Conservation (phyloP, 1,140 invertebrate species). For the Zaprionus camerounensis region DNA sequence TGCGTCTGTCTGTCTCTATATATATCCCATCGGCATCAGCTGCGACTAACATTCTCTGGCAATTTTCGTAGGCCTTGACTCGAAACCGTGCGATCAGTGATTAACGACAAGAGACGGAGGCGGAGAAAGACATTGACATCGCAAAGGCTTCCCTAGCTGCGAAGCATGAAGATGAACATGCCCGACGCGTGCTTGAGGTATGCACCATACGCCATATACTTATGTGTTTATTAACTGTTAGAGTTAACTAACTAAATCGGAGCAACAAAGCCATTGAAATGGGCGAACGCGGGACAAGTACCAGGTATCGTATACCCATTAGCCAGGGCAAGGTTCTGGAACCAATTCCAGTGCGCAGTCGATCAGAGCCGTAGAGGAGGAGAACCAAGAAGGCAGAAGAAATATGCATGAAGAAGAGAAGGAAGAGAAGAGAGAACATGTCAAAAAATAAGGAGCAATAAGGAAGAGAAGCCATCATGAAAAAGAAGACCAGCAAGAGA, state of each 20-base stretch:
- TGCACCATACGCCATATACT: background rate
- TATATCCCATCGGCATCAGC: background rate
- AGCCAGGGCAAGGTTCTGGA: constrained; percentile 42
- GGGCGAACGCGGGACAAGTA: background rate
- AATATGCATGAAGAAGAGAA: background rate
- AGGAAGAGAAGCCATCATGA: background rate
- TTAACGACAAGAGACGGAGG: constrained; percentile 42
- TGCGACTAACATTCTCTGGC: constrained; percentile 29
- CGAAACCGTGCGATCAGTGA: constrained; percentile 64
- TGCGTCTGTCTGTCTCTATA: background rate
- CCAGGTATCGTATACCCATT: constrained; percentile 21
- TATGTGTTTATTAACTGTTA: constrained; percentile 79
- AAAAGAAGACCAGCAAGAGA: too few relatives aligned
- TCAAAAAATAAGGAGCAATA: background rate
- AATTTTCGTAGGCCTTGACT: constrained; percentile 75
- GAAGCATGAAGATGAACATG: constrained; percentile 62
- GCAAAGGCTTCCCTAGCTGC: constrained; percentile 31
- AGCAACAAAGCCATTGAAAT: constrained; percentile 50
- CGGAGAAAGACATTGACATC: constrained; percentile 40
- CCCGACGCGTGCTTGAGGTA: background rate
- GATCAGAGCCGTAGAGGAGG: constrained; percentile 9
- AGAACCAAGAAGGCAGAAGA: background rate
- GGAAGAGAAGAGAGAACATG: background rate
- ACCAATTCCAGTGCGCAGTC: constrained; percentile 38
- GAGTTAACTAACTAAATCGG: constrained; percentile 82